Evolutionary conservation across 1,140 invertebrate species (phyloP), one percentile per base, ranked within the genome.

Genomic region (Halictus rubicundus): DNA sequence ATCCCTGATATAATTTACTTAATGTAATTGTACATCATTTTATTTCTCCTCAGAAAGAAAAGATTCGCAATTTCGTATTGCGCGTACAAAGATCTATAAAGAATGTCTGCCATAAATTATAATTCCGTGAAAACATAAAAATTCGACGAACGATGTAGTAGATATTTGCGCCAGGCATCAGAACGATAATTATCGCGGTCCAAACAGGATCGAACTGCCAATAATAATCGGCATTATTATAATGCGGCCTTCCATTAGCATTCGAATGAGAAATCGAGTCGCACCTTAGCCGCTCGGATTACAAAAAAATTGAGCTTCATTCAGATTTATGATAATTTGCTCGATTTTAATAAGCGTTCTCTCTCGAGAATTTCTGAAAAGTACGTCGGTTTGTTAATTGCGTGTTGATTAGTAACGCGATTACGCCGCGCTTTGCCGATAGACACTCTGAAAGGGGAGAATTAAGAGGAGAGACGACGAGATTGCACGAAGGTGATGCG

Each of bases 261-360:
- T 64, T 73, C 5, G 61, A 73, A 79, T 59, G 32, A 23, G 49
- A 72, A 65, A 59, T 52, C n/a, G 27, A 37, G 52, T 37, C 57
- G 61, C 32, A 3, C 14, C 19, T 27, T 16, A 4, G 32, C 6
- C 21, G 23, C 21, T 19, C 8, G 25, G 1, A 61, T 64, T 23
- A 23, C n/a, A 37, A 65, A 61, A 42, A 49, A n/a, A 74, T 21
- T 21, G 14, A 25, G 46, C 54, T 74, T 37, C n/a, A 79, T 79
- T 79, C 70, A 74, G 72, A 79, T 79, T 73, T 74, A 66, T 73
- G 77, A 74, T 74, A 66, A 79, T 74, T 66, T 25, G 5, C 8
- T 25, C 69, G 68, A 65, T n/a, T 65, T 65, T 57, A 64, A 74
- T 59, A 73, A 57, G 25, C 69, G 25, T 42, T 73, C 25, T 16